Percentiles rank a stretch among this genome's conserved stretches.
These are phyloP conservation scores for Ametastegia equiseti DNA, from an alignment of 2,888 invertebrate species.

Conservation along the genomic window DNA sequence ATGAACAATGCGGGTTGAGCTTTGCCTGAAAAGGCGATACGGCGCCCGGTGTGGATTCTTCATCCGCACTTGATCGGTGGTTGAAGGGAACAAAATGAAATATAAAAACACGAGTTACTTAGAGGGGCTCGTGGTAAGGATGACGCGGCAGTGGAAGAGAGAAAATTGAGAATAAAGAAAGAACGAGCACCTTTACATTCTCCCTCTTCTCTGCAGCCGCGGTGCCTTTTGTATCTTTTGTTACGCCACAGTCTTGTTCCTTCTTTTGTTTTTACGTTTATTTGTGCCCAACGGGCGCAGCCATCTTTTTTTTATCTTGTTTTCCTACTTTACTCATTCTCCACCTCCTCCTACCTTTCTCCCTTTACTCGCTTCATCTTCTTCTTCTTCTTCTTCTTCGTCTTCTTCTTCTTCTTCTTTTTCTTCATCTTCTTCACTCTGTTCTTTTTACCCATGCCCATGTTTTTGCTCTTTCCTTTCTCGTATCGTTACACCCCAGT, in stretches of 20 bases:
- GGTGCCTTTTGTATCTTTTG: slow-evolving; percentile 48
- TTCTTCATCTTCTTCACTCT: not conserved
- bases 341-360: not conserved
- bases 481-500: slow-evolving; percentile 37
- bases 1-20: slow-evolving; percentile 43
- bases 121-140: slow-evolving; percentile 38
- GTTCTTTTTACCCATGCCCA: slow-evolving; percentile 20
- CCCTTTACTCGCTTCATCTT: not conserved
- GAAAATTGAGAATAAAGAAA: slow-evolving; percentile 9
- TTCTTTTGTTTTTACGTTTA: slow-evolving; percentile 37
- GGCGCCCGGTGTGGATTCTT: slow-evolving; percentile 36
- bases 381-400: not conserved
- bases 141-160: not conserved
- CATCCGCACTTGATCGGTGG: slow-evolving; percentile 53
- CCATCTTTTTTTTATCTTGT: slow-evolving; percentile 29
- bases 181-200: slow-evolving; percentile 19
- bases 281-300: slow-evolving; percentile 38
- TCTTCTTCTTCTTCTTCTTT: slow-evolving; percentile 34
- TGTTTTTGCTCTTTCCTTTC: slow-evolving; percentile 37
- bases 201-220: slow-evolving; percentile 26
- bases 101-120: slow-evolving; percentile 54
- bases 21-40: slow-evolving; percentile 45
- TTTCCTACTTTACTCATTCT: slow-evolving; percentile 28
- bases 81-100: slow-evolving; percentile 55
- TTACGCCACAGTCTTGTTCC: slow-evolving; percentile 42